Evolutionary conservation across 2,888 invertebrate species (phyloP).

Genomic region (Drosophila pseudotalamancana): DNA sequence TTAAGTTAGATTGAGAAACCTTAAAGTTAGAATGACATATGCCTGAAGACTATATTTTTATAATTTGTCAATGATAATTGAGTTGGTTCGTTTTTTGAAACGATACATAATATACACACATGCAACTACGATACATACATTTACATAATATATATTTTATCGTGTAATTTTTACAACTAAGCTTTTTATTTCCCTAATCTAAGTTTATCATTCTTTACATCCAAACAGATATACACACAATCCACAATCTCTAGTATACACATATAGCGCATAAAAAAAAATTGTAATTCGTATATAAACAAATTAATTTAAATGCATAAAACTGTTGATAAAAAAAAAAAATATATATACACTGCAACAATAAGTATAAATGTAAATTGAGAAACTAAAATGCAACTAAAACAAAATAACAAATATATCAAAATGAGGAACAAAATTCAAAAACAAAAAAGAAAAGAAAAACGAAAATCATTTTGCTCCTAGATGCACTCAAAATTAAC

Average conservation of each 20-base stretch:
- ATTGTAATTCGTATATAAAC: slow-evolving; percentile 56
- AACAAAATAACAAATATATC: slow-evolving; percentile 38
- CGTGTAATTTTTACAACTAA: slow-evolving; percentile 67
- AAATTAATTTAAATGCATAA: slow-evolving; percentile 64
- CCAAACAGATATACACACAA: slow-evolving; percentile 20
- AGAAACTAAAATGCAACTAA: slow-evolving; percentile 34
- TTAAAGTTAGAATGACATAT: slow-evolving; percentile 60
- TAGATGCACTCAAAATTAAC: slow-evolving; percentile 83
- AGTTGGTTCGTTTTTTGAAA: slow-evolving; percentile 62
- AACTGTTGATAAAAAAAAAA: slow-evolving; percentile 70
- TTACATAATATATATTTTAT: slow-evolving; percentile 56
- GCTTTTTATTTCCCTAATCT: slow-evolving; percentile 61
- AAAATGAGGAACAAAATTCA: slow-evolving; percentile 58
- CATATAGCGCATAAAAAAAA: slow-evolving; percentile 55
- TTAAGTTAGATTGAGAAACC: slow-evolving; percentile 47
- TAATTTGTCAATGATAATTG: slow-evolving; percentile 65
- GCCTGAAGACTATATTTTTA: slow-evolving; percentile 74
- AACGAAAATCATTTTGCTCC: slow-evolving; percentile 81
- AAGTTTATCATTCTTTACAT: slow-evolving; percentile 70
- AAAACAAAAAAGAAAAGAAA: slow-evolving; percentile 37
- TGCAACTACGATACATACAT: slow-evolving; percentile 41
- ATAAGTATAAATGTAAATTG: slow-evolving; percentile 36
- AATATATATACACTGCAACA: slow-evolving; percentile 60
- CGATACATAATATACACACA: slow-evolving; percentile 36
- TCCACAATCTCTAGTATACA: slow-evolving; percentile 55